Base-by-base conservation (phyloP, 2,888 invertebrate species). In the Acanthosoma haemorrhoidale region DNA sequence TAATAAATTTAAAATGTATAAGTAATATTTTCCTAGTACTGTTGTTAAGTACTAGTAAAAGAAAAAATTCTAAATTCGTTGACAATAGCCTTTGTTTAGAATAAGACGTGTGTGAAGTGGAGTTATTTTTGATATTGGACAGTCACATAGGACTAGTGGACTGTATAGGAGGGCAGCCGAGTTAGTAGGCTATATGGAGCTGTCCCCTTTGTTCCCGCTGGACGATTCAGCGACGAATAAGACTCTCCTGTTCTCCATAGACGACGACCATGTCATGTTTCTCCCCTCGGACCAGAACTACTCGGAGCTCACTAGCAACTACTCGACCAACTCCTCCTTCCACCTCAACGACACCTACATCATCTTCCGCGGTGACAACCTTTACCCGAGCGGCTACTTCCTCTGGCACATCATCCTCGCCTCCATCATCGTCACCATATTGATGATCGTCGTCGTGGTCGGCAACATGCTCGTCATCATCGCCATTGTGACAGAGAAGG, bases 391-490 rank as follows among this genome's bases (percentile, higher is more conserved):
- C 76, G 94, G 94, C 1, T 96, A 96, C 79, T 91, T 92, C n/a
- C 84, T 94, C 63, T 87, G 91, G 39, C 92, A 94, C 79, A 94
- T 96, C 76, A 89, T 96, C 70, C 82, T 95, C 72, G 93, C 95
- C 16, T 92, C 95, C 69, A 89, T 96, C 76, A 87, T 96, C 69
- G 92, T 95, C 74, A 95, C 96, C 67, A 85, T 95, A 73, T 82
- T 96, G 75, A 95, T 97, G 92, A 92, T 96, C 77, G 89, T 95
- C 78, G 94, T 97, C 73, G 92, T 96, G 51, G 92, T 96, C 58
- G 97, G 97, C 8, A 97, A 97, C 80, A 93, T 96, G 90, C 82
- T 97, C 77, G 96, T 97, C 74, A 96, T 96, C 75, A 94, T 96
- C 74, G 96, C 97, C 61, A 96, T 97, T 77, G 92, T 91, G 76